Evolutionary conservation across 2,888 invertebrate genomes (phyloP).

Genomic region (Gonocerus acuteangulatus): DNA sequence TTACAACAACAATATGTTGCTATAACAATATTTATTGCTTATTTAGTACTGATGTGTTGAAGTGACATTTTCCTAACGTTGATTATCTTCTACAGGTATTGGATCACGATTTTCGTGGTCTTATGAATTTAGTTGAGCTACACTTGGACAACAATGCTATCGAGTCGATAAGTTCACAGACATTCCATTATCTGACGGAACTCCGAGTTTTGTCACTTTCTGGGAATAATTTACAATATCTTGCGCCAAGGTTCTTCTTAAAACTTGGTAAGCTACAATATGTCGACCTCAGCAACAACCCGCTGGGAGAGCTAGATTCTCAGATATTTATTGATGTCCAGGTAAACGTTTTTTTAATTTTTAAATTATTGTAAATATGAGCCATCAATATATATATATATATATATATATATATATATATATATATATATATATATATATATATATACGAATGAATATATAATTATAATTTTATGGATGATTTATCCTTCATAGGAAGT

Average conservation of each 20-base stretch:
- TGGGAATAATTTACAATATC: constrained; percentile 43
- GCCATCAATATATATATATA: no score
- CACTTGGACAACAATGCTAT: constrained; percentile 68
- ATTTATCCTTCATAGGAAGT: no score
- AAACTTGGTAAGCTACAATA: constrained; percentile 62
- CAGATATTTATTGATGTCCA: constrained; percentile 67
- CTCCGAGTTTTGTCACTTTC: constrained; percentile 58
- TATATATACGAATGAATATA: no score
- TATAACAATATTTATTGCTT: no score
- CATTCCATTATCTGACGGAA: constrained; percentile 64
- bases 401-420: no score
- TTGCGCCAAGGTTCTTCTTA: constrained; percentile 49
- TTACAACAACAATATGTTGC: no score
- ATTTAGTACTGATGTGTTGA: no score
- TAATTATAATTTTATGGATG: no score
- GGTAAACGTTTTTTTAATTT: constrained; percentile 43
- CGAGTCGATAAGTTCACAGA: constrained; percentile 63
- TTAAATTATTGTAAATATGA: no score
- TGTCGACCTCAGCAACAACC: constrained; percentile 68
- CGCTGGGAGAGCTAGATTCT: constrained; percentile 62
- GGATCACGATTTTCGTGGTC: constrained; percentile 55
- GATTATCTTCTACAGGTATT: background rate
- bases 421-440: no score
- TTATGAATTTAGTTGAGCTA: constrained; percentile 61
- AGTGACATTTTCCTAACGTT: no score